Percentiles rank a stretch among this genome's conserved stretches.
Conservation (phyloP, 2,888 invertebrate genomes). For the Dryococelus australis region DNA sequence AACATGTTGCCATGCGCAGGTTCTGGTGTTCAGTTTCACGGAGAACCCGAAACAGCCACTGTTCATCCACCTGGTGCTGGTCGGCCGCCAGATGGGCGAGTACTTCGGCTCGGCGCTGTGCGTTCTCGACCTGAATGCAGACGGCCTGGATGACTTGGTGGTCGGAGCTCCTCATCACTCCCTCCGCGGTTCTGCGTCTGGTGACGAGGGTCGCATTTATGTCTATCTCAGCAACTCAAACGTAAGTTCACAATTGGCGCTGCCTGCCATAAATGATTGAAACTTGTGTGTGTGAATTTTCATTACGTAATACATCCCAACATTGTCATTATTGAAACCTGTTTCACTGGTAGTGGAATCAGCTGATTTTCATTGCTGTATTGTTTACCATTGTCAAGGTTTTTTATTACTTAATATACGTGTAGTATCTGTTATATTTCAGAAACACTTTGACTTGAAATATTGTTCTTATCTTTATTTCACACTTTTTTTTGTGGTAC, state of each 20-base stretch:
- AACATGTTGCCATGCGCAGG: not conserved
- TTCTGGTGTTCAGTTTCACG: not conserved
- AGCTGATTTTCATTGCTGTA: too few relatives aligned
- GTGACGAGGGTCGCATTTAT: slow-evolving; percentile 69
- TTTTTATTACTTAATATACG: too few relatives aligned
- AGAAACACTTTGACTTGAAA: too few relatives aligned
- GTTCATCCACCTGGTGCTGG: slow-evolving; percentile 50
- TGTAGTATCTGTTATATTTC: too few relatives aligned
- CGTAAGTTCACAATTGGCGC: slow-evolving; percentile 29
- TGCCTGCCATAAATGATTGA: too few relatives aligned
- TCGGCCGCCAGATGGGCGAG: slow-evolving; percentile 66
- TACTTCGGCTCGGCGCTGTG: slow-evolving; percentile 71
- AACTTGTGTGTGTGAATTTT: too few relatives aligned
- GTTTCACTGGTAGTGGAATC: too few relatives aligned
- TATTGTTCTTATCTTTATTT: too few relatives aligned
- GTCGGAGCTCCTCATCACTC: slow-evolving; percentile 67
- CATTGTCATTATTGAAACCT: too few relatives aligned
- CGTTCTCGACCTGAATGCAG: slow-evolving; percentile 69
- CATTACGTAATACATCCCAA: too few relatives aligned
- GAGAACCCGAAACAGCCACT: not conserved
- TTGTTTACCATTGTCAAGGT: too few relatives aligned
- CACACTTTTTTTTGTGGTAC: too few relatives aligned
- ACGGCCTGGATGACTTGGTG: slow-evolving; percentile 68
- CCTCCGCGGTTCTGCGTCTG: slow-evolving; percentile 44
- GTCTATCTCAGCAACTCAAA: slow-evolving; percentile 58